These are phyloP conservation scores for Thymelicus lineola DNA, from an alignment of 2,888 invertebrate species.

Conservation along the genomic window DNA sequence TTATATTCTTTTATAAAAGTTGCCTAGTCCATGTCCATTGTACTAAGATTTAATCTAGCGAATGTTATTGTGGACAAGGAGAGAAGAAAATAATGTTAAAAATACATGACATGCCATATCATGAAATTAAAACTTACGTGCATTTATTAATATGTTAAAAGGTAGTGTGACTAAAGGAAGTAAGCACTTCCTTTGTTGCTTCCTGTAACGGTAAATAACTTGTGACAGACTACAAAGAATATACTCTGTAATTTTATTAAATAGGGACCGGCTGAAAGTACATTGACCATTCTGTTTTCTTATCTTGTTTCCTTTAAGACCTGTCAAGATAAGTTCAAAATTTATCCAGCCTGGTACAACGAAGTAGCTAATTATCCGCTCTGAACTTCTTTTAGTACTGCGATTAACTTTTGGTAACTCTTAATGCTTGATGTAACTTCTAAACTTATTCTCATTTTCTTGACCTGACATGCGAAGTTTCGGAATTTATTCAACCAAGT, in stretches of 20 bases:
- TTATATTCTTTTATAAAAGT: too few relatives aligned
- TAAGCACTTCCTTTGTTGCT: conserved; percentile 4
- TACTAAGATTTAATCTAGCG: too few relatives aligned
- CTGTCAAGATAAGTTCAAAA: conserved; percentile 21
- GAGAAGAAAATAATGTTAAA: too few relatives aligned
- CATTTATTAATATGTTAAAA: conserved; percentile 25
- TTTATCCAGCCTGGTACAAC: conserved; percentile 15
- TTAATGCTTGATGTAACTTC: conserved; percentile 11
- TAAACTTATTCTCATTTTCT: conserved; percentile 24
- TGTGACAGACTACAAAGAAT: not conserved
- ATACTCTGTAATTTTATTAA: conserved; percentile 22
- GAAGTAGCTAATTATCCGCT: conserved; percentile 16
- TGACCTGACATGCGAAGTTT: conserved; percentile 13
- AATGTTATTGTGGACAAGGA: too few relatives aligned
- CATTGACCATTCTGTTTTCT: conserved; percentile 7
- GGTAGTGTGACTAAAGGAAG: not conserved
- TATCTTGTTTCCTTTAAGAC: conserved; percentile 8
- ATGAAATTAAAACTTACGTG: too few relatives aligned
- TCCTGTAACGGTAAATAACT: conserved; percentile 8
- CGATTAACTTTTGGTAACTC: conserved; percentile 3
- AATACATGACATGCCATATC: too few relatives aligned
- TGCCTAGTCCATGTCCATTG: too few relatives aligned
- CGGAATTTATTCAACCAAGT: conserved; percentile 19
- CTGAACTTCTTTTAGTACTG: conserved; percentile 12
- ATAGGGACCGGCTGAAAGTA: conserved; percentile 6